Base-by-base conservation (phyloP, 2,797 vertebrate species). In the Urosaurus nigricauda region DNA sequence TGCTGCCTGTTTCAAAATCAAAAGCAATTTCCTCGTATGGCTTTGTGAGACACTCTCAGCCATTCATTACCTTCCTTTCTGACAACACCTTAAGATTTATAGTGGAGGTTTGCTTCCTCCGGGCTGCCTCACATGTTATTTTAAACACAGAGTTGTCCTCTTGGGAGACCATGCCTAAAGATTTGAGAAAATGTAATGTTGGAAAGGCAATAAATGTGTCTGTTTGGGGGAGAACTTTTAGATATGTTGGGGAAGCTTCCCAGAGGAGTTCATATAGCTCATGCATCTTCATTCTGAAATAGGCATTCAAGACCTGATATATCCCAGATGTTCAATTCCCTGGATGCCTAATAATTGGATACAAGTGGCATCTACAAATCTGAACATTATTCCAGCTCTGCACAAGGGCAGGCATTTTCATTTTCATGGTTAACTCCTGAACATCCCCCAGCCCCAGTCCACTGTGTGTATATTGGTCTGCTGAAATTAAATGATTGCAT, bases 121-220 rank as follows among this genome's bases (percentile, higher is more conserved):
- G 43, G 79, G 43, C 8, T 65, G 58, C 79, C 78, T 86, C 2
- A 8, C 71, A 70, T 19, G 32, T 89, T 89, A 43, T 86, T 83
- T 89, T 86, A 86, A 89, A 77, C 79, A n/a, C 58, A 58, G 47
- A 86, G 58, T 40, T 82, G 73, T 24, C 82, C 71, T 83, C 79
- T 86, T 82, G 70, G 58, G 79, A 89, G 58, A 32, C 43, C 73
- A 6, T 75, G 47, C 88, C 88, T 89, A 89, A 86, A 85, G 68
- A 86, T 53, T 19, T 82, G 88, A 83, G 79, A 56, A 89, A 89
- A 86, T 83, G 26, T 82, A 83, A 82, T 86, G 43, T 40, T 89
- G 60, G 84, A 78, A 80, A 83, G 73, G 56, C 85, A 86, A 85
- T 56, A 75, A 81, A 82, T 86, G 71, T 77, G 58, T 77, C 84